Conservation (phyloP, 2,888 invertebrate genomes). For the Leptogaster cylindrica region DNA sequence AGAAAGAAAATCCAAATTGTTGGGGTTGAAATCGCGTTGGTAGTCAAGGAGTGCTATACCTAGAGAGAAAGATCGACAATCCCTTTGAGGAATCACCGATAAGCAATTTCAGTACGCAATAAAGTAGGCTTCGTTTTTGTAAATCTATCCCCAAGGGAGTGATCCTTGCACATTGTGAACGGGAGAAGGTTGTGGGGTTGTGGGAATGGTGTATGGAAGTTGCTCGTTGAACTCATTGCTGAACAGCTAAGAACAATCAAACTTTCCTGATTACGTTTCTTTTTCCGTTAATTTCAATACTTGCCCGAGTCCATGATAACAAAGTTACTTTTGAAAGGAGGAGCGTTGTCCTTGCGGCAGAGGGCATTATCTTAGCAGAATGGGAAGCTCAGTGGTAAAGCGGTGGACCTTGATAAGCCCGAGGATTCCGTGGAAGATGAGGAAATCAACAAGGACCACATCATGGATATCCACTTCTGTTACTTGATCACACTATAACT, state of each 20-base stretch:
- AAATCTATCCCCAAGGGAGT: background rate
- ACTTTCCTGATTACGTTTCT: slow-evolving; percentile 47
- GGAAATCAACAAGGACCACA: slow-evolving; percentile 40
- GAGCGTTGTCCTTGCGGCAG: slow-evolving; percentile 1
- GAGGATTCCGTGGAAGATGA: background rate
- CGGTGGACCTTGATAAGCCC: background rate
- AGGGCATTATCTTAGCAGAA: slow-evolving; percentile 20
- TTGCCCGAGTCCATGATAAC: slow-evolving; percentile 31
- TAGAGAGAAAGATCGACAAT: too few relatives aligned
- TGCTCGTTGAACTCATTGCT: slow-evolving; percentile 12
- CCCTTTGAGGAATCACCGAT: too few relatives aligned
- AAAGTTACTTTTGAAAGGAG: slow-evolving; percentile 23
- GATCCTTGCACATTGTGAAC: background rate
- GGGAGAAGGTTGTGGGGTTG: too few relatives aligned
- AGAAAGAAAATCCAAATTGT: too few relatives aligned
- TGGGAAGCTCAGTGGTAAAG: slow-evolving; percentile 9
- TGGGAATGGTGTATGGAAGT: too few relatives aligned
- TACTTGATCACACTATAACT: background rate
- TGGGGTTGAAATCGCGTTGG: too few relatives aligned
- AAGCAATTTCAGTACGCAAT: too few relatives aligned
- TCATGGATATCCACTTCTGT: slow-evolving; percentile 21
- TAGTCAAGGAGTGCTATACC: too few relatives aligned
- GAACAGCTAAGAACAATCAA: slow-evolving; percentile 44
- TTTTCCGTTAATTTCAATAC: slow-evolving; percentile 43
- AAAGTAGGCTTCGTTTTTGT: background rate